phyloP scores from a whole-genome alignment of 2,797 vertebrate genomes.

The Denticeps clupeoides region DNA sequence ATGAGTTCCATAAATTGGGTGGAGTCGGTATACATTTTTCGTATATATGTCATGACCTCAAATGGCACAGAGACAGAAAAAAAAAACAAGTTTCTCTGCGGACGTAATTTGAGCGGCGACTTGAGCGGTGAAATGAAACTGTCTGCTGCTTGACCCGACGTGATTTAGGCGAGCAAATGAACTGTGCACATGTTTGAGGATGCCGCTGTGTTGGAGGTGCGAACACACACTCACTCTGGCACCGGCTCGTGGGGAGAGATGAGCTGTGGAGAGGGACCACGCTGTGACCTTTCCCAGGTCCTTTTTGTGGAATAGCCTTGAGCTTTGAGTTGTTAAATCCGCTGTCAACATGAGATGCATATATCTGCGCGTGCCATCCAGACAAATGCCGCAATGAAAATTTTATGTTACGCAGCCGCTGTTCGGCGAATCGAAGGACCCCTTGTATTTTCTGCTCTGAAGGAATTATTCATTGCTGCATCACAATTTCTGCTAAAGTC shows the following conservation, averaged over 20 bases:
- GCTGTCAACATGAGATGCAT: conserved; percentile 17
- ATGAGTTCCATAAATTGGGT: too few species aligned
- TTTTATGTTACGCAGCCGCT: neutral
- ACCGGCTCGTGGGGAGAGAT: neutral
- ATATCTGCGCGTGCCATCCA: conserved; percentile 21
- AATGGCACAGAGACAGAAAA: too few species aligned
- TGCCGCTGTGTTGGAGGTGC: conserved; percentile 17
- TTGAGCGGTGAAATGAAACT: neutral
- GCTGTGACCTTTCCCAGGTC: conserved; percentile 27
- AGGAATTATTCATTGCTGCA: too few species aligned
- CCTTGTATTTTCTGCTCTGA: too few species aligned
- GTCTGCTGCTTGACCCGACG: conserved; percentile 17
- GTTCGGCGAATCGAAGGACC: too few species aligned
- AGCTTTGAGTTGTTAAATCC: conserved; percentile 24
- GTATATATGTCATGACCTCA: too few species aligned
- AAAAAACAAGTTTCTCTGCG: too few species aligned
- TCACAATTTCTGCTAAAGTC: too few species aligned
- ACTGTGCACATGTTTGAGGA: conserved; percentile 16
- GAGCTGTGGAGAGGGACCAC: conserved; percentile 13
- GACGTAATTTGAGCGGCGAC: neutral
- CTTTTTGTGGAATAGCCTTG: conserved; percentile 16
- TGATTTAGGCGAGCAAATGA: conserved; percentile 26
- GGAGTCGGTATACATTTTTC: too few species aligned
- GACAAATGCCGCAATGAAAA: conserved; percentile 17
- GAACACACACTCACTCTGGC: conserved; percentile 20